Conservation (phyloP, 2,888 invertebrate genomes). For the Eupithecia pulchellata region DNA sequence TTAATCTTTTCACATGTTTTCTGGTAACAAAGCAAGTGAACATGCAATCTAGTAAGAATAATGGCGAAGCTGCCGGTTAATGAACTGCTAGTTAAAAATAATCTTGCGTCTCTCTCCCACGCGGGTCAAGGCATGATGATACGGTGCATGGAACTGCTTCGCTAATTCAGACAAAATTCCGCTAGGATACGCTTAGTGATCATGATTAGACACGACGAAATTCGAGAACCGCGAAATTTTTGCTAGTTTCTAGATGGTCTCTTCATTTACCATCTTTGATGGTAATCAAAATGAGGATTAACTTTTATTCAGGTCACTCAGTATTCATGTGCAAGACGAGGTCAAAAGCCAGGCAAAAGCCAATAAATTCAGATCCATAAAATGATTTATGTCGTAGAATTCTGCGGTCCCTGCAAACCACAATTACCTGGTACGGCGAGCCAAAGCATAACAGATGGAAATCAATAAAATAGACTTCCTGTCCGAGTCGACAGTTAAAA, state of each 20-base stretch:
- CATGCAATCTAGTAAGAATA: slow-evolving; percentile 56
- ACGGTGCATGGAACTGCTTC: slow-evolving; percentile 50
- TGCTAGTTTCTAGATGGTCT: not conserved
- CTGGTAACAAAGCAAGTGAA: slow-evolving; percentile 47
- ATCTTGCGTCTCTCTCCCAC: slow-evolving; percentile 67
- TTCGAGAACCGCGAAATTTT: not conserved
- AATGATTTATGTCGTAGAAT: slow-evolving; percentile 6
- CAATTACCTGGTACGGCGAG: not conserved
- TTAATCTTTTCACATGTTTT: slow-evolving; percentile 39
- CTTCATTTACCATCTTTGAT: not conserved
- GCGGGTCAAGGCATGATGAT: slow-evolving; percentile 68
- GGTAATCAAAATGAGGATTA: not conserved
- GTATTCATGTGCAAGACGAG: not conserved
- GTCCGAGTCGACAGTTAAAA: slow-evolving; percentile 48
- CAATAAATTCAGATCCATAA: not conserved
- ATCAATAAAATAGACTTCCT: slow-evolving; percentile 42
- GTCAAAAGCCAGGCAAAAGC: not conserved
- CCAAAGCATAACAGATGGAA: slow-evolving; percentile 22
- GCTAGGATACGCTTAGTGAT: slow-evolving; percentile 26
- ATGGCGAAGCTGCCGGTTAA: slow-evolving; percentile 60
- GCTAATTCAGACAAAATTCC: slow-evolving; percentile 28
- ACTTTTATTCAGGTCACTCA: not conserved
- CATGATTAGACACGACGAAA: slow-evolving; percentile 10
- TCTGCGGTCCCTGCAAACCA: slow-evolving; percentile 4
- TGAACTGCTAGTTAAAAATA: slow-evolving; percentile 74